Evolutionary conservation across 2,888 invertebrate genomes (phyloP), one percentile per base, ranked within the genome.

Genomic region (Cryptosula pallasiana): DNA sequence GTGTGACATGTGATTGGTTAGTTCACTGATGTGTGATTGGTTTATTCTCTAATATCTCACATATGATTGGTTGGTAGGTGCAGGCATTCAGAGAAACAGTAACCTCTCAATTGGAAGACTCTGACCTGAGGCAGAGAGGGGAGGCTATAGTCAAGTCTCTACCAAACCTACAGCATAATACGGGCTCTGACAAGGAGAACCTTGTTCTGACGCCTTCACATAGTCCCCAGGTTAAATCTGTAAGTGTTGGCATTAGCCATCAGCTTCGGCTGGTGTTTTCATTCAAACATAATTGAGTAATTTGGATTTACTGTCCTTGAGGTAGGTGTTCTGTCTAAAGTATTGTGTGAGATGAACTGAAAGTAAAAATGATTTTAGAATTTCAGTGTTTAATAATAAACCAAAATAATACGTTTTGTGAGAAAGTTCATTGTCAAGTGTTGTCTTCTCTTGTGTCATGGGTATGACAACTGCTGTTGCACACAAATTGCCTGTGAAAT

Each of bases 211-310:
- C 80, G 27, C 79, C 78, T 0, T 75, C 76, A 5, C 76, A 77
- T 3, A 81, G 81, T 1, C 81, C 83, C 9, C 81, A 82, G 29
- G 80, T 80, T 9, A 83, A 82, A 54, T 80, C 82, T 1, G 75
- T 74, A 36, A 76, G 74, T 45, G 45, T 45, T 20, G 5, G 45
- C 45, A 20, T 45, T 45, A 20, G 20, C 45, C 45, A 5, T 13
- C 45, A 45, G 45, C 20, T 45, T 45, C 5, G 5, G n/a, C n/a
- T n/a, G n/a, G n/a, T n/a, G n/a, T n/a, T n/a, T n/a, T n/a, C n/a
- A n/a, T n/a, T n/a, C n/a, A n/a, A n/a, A n/a, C n/a, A n/a, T n/a
- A n/a, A n/a, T n/a, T n/a, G n/a, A n/a, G n/a, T n/a, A n/a, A n/a
- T n/a, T n/a, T n/a, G n/a, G n/a, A n/a, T n/a, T n/a, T n/a, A n/a